Evolutionary conservation across 2,113 vertebrate genomes (phyloP), one percentile per base, ranked within the genome.

Genomic region (Siphamia tubifer): DNA sequence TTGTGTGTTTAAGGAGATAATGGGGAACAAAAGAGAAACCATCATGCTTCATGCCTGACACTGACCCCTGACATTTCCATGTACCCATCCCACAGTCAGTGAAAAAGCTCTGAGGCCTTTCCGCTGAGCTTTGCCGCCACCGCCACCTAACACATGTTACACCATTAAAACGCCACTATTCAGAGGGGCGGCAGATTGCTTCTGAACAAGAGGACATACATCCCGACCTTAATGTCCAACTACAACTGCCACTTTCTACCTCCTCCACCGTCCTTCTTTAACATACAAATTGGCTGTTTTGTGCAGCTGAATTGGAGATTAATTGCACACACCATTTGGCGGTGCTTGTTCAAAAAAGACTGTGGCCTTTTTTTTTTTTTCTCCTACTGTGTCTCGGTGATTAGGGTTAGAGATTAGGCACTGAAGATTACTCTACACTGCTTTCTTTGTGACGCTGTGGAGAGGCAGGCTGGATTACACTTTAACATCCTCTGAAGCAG

Each of bases 231-330:
- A 38, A 63, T 74, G 77, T 66, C 65, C 55, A 31, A 47, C 63
- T 43, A 44, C 31, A 19, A 44, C 62, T 0, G 68, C 54, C 60
- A 45, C 54, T 17, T 63, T 58, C 48, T 57, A 1, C 54, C 62
- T 65, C 76, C 55, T 28, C 49, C 44, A 8, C 23, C 70, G 45
- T 73, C 68, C 81, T 87, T 86, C 89, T 87, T 91, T 91, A 89
- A 91, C 88, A 90, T 91, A 91, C 91, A 91, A 91, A 92, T 91
- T 88, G 86, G 77, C 88, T 91, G 87, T 84, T 91, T 89, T 92
- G 88, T 91, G 81, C 49, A 19, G 72, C 72, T 86, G 86, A 87
- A 91, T 89, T 83, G 79, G 83, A 90, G 85, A 90, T 90, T 89
- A 90, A 91, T 91, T 86, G 77, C 74, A 66, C 63, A 53, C 79